A percentile compares a stretch with the other conserved stretches of the same genome.
Conservation (phyloP, 2,797 vertebrate species). For the Xenentodon cancila region DNA sequence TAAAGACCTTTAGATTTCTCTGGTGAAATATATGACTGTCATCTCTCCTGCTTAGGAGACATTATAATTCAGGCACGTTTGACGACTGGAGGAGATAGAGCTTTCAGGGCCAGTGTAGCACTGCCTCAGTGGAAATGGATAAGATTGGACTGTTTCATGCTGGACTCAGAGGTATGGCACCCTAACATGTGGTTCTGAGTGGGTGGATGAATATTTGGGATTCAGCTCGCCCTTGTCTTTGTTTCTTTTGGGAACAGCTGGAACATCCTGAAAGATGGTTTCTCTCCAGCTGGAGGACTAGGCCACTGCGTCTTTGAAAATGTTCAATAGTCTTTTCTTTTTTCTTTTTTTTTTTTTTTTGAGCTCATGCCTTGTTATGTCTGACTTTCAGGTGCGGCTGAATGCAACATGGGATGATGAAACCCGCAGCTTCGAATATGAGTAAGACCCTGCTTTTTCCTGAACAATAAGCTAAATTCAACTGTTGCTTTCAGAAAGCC, state of each 20-base stretch:
- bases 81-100: conserved; percentile 83
- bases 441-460: conserved; percentile 52
- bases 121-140: conserved; percentile 89
- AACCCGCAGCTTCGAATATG: conserved; percentile 27
- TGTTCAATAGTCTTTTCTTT: conserved; percentile 35
- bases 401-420: conserved; percentile 20
- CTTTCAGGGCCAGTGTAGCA: conserved; percentile 79
- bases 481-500: background rate
- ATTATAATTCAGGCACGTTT: conserved; percentile 89
- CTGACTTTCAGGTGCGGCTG: conserved; percentile 71
- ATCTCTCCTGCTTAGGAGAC: conserved; percentile 79
- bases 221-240: conserved; percentile 16
- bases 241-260: conserved; percentile 58
- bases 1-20: conserved; percentile 54
- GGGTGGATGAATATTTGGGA: conserved; percentile 41
- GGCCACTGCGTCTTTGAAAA: conserved; percentile 51
- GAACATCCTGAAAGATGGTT: conserved; percentile 52
- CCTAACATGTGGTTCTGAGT: conserved; percentile 25
- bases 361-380: conserved; percentile 38
- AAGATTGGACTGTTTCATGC: conserved; percentile 87
- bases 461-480: conserved; percentile 5
- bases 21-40: conserved; percentile 59
- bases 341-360: conserved; percentile 19
- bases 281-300: conserved; percentile 65
- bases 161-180: conserved; percentile 83